A percentile compares a stretch with the other conserved stretches of the same genome.
Conservation (phyloP, 1,140 invertebrate genomes). For the Holotrichia oblita region DNA sequence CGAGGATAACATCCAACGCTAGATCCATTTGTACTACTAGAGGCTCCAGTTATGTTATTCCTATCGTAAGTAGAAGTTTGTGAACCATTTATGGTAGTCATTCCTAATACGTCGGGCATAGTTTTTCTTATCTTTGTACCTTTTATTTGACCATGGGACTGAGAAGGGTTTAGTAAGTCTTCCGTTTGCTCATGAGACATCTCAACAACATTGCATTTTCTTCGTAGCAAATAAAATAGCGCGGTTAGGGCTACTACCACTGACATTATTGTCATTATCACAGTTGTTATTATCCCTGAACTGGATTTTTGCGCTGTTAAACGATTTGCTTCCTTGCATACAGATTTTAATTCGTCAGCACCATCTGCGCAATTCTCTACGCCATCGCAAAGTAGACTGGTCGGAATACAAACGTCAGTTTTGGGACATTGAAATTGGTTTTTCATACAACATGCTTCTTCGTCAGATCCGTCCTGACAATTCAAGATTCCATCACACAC, state of each 20-base stretch:
- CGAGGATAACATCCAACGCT: slow-evolving; percentile 73
- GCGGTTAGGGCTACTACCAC: slow-evolving; percentile 60
- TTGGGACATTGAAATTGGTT: slow-evolving; percentile 73
- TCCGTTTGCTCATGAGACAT: slow-evolving; percentile 63
- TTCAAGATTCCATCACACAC: slow-evolving; percentile 74
- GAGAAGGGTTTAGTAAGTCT: slow-evolving; percentile 58
- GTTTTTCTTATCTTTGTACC: slow-evolving; percentile 50
- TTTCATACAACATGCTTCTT: slow-evolving; percentile 56
- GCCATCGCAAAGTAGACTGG: slow-evolving; percentile 69
- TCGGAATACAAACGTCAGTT: slow-evolving; percentile 69
- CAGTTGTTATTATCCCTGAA: slow-evolving; percentile 58
- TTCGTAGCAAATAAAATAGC: slow-evolving; percentile 48
- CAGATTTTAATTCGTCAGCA: slow-evolving; percentile 72
- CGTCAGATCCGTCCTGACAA: slow-evolving; percentile 57
- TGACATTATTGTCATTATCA: slow-evolving; percentile 49
- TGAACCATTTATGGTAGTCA: slow-evolving; percentile 72
- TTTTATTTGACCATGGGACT: slow-evolving; percentile 45
- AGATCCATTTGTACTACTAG: slow-evolving; percentile 74
- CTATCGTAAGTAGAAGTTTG: slow-evolving; percentile 77
- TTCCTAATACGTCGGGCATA: slow-evolving; percentile 68
- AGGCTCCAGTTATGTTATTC: slow-evolving; percentile 84
- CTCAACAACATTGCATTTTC: slow-evolving; percentile 45
- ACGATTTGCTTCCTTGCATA: slow-evolving; percentile 62
- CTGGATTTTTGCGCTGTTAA: slow-evolving; percentile 55
- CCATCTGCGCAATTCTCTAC: slow-evolving; percentile 78